phyloP scores from a whole-genome alignment of 2,113 vertebrate species.

The Pelvicachromis taeniatus region DNA sequence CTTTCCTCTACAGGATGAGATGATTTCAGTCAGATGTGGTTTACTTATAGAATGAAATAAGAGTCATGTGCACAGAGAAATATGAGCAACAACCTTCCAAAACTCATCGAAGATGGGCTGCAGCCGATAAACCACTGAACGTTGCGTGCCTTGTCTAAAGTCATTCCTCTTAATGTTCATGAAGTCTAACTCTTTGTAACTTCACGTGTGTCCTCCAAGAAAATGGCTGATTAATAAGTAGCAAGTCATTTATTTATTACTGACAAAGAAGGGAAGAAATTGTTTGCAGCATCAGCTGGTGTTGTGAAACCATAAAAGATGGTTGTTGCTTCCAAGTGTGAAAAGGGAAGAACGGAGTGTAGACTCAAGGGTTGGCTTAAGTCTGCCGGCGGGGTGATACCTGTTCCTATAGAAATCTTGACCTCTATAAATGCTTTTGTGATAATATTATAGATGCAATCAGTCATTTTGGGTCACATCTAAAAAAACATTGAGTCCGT shows the following conservation, averaged over 20 bases:
- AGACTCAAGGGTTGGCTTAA: not conserved
- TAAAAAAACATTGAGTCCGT: not conserved
- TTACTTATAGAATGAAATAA: not conserved
- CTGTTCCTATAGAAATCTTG: not conserved
- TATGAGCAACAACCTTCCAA: not conserved
- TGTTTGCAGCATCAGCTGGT: not conserved
- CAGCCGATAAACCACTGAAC: not conserved
- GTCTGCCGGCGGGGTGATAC: fast-evolving
- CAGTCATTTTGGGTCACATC: not conserved
- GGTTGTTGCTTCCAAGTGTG: not conserved
- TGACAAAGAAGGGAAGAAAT: not conserved
- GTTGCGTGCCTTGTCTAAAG: not conserved
- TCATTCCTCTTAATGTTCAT: not conserved
- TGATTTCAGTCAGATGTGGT: not conserved
- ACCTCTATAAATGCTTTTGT: not conserved
- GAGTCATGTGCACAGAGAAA: not conserved
- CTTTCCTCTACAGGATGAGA: not conserved
- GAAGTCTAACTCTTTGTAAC: not conserved
- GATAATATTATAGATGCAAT: not conserved
- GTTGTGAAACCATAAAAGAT: not conserved
- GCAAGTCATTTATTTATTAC: not conserved
- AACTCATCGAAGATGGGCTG: not conserved
- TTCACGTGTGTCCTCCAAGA: not conserved
- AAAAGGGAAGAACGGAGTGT: not conserved
- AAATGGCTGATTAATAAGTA: not conserved